Conservation (phyloP, 2,113 vertebrate genomes). For the Epinephelus lanceolatus region DNA sequence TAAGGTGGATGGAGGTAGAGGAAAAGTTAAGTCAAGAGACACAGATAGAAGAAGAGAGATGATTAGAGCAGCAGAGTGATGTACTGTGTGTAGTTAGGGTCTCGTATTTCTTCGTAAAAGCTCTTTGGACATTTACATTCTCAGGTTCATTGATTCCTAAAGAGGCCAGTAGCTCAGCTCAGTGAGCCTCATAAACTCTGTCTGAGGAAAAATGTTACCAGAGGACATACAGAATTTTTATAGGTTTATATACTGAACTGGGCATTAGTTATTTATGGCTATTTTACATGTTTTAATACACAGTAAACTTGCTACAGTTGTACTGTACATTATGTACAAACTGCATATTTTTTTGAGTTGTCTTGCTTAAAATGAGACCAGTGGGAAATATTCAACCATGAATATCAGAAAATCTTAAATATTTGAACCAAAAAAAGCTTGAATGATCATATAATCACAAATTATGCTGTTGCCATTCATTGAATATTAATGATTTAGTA, state of each 20-base stretch:
- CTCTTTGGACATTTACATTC: slow-evolving; percentile 31
- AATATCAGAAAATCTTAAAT: neutral
- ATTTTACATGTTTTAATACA: neutral
- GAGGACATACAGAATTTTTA: neutral
- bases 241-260: neutral
- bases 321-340: neutral
- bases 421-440: neutral
- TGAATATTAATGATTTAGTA: neutral
- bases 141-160: slow-evolving; percentile 52
- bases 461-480: neutral
- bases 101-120: slow-evolving; percentile 46
- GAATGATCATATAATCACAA: neutral
- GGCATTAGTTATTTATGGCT: neutral
- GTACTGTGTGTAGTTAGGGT: slow-evolving; percentile 20
- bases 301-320: neutral
- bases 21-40: slow-evolving; percentile 14
- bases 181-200: neutral
- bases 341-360: neutral
- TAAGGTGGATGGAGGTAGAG: slow-evolving; percentile 30
- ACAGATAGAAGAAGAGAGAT: neutral
- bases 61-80: slow-evolving; percentile 40
- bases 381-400: neutral
- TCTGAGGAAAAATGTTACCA: neutral
- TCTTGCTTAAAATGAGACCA: neutral
- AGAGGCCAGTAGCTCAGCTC: slow-evolving; percentile 21